Conservation (phyloP, 2,113 vertebrate species). For the Bufo bufo region DNA sequence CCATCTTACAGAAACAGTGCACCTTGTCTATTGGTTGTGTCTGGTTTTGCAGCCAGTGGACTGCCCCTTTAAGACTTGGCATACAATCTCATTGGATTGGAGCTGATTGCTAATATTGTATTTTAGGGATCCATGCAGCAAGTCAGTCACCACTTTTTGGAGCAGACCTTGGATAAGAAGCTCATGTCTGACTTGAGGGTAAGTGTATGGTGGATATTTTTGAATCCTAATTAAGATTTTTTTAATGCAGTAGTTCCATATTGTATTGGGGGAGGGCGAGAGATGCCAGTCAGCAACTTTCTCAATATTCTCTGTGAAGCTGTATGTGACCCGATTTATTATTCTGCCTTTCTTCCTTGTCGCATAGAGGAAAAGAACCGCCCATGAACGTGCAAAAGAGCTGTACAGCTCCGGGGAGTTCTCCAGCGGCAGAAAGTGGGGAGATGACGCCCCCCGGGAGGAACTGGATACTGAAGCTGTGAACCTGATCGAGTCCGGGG, state of each 20-base stretch:
- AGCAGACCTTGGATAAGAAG: conserved; percentile 98
- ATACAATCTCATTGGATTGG: background rate
- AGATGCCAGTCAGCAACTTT: no score
- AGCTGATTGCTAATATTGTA: background rate
- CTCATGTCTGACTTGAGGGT: conserved; percentile 98
- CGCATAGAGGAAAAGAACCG: conserved; percentile 89
- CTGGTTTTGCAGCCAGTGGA: background rate
- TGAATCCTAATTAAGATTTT: no score
- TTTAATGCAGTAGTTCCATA: no score
- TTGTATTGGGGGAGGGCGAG: no score
- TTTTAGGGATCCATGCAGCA: conserved; percentile 93
- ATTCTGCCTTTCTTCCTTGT: background rate
- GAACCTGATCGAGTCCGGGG: conserved; percentile 93
- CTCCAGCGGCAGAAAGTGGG: conserved; percentile 95
- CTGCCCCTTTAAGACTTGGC: background rate
- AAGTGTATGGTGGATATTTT: conserved; percentile 36
- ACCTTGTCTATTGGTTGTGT: background rate
- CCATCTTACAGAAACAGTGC: background rate
- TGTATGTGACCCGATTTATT: no score
- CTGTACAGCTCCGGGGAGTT: conserved; percentile 96
- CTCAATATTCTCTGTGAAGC: no score
- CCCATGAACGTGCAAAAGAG: conserved; percentile 94
- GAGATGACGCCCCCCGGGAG: conserved; percentile 94
- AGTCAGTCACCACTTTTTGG: conserved; percentile 96
- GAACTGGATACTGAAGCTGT: conserved; percentile 90